These are phyloP conservation scores for Mimumesa dahlbomi DNA, from an alignment of 2,888 invertebrate species.

Conservation along the genomic window DNA sequence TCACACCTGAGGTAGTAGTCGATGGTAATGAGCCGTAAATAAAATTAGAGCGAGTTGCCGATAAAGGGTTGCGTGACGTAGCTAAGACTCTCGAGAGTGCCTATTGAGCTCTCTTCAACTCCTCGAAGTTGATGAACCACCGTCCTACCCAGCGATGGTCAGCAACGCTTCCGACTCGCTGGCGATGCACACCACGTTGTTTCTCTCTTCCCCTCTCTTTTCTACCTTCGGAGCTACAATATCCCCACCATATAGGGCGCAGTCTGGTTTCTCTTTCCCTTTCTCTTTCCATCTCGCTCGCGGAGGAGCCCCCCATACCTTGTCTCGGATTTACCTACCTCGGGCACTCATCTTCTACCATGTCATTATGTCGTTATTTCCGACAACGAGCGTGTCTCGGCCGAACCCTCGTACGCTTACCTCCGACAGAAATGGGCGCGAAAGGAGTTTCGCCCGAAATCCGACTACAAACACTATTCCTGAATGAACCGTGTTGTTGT, in stretches of 20 bases:
- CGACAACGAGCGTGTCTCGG: conserved; percentile 79
- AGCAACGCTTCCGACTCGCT: conserved; percentile 55
- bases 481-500: no score
- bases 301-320: conserved; percentile 40
- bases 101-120: conserved; percentile 67
- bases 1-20: conserved; percentile 16
- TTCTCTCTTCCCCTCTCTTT: conserved; percentile 13
- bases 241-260: conserved; percentile 14
- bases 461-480: conserved; percentile 56
- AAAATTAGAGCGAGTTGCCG: conserved; percentile 61
- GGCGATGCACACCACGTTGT: conserved; percentile 8
- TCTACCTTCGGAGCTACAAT: conserved; percentile 12
- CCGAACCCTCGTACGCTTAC: conserved; percentile 65
- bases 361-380: conserved; percentile 80
- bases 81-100: conserved; percentile 51
- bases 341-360: conserved; percentile 77
- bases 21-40: conserved; percentile 51
- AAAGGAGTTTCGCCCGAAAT: conserved; percentile 60
- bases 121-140: conserved; percentile 70
- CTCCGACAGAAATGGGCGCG: conserved; percentile 61
- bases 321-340: conserved; percentile 76
- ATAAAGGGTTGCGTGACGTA: conserved; percentile 64
- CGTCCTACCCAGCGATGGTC: conserved; percentile 53
- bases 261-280: conserved; percentile 47
- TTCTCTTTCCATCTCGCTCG: conserved; percentile 15